These are phyloP conservation scores for Eidolon helvum DNA, from an alignment of 2,113 vertebrate genomes.

Conservation along the genomic window DNA sequence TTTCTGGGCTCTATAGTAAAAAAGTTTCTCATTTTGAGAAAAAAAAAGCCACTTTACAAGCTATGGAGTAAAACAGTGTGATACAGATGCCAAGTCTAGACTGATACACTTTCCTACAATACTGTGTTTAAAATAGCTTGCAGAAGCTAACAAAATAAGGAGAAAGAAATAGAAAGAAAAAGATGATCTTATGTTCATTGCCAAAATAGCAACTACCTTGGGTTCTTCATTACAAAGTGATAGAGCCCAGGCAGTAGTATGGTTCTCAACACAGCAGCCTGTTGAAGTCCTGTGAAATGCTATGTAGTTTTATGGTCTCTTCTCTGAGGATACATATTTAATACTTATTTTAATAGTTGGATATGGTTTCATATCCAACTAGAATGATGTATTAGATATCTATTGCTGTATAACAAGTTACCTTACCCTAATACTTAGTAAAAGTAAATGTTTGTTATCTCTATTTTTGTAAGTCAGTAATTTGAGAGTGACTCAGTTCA, in stretches of 20 bases:
- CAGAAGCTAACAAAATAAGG: neutral
- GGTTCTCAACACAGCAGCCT: neutral
- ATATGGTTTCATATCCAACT: slow-evolving; percentile 46
- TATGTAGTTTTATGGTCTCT: neutral
- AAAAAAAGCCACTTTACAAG: neutral
- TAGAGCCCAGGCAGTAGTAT: slow-evolving; percentile 19
- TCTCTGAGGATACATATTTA: slow-evolving; percentile 49
- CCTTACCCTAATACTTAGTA: neutral
- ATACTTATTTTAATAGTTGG: neutral
- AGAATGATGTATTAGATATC: neutral
- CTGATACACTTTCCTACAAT: neutral
- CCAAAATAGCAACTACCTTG: neutral
- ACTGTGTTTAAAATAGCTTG: neutral
- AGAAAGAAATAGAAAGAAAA: neutral
- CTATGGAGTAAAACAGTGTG: neutral
- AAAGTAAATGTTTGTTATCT: slow-evolving; percentile 25
- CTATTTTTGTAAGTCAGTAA: neutral
- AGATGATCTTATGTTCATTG: neutral
- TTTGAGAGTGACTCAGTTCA: neutral
- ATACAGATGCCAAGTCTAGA: neutral
- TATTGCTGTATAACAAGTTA: neutral
- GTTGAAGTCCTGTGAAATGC: slow-evolving; percentile 25
- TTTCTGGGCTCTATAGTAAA: neutral
- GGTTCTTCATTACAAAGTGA: neutral
- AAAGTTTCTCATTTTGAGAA: neutral